Evolutionary conservation across 1,140 invertebrate genomes (phyloP).

Genomic region (Drosophila micromelanica): DNA sequence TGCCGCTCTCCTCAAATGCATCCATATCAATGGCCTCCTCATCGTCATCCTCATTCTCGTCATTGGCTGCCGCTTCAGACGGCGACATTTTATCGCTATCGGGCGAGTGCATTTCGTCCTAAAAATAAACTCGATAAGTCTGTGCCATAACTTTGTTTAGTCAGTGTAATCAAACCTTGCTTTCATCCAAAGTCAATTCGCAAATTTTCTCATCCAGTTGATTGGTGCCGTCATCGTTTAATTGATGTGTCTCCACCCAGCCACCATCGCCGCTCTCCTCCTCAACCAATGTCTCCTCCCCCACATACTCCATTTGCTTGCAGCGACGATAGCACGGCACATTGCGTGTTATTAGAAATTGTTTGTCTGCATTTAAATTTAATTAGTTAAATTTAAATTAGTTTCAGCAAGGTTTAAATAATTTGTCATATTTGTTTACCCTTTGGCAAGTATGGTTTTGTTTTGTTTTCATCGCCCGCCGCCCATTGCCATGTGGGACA

Average conservation of each 20-base stretch:
- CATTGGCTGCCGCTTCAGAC: slow-evolving; percentile 10
- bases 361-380: slow-evolving; percentile 94
- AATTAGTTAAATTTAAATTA: no score
- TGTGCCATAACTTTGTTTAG: not conserved
- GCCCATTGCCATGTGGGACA: slow-evolving; percentile 99
- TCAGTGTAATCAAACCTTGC: slow-evolving; percentile 77
- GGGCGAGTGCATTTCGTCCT: slow-evolving; percentile 80
- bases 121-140: not conserved
- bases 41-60: slow-evolving; percentile 91
- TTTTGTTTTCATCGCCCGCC: slow-evolving; percentile 93
- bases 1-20: slow-evolving; percentile 97
- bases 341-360: slow-evolving; percentile 98
- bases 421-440: slow-evolving; percentile 57
- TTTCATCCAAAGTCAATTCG: slow-evolving; percentile 88
- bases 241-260: slow-evolving; percentile 99
- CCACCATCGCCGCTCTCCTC: slow-evolving; percentile 95
- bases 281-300: slow-evolving; percentile 94
- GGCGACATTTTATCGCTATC: slow-evolving; percentile 59
- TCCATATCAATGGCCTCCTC: slow-evolving; percentile 99
- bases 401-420: no score
- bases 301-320: slow-evolving; percentile 97
- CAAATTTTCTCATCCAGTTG: slow-evolving; percentile 86
- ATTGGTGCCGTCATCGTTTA: slow-evolving; percentile 79
- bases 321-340: slow-evolving; percentile 96
- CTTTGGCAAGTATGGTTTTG: slow-evolving; percentile 94